Conservation (phyloP, 2,888 invertebrate genomes). For the Tachina grossa region DNA sequence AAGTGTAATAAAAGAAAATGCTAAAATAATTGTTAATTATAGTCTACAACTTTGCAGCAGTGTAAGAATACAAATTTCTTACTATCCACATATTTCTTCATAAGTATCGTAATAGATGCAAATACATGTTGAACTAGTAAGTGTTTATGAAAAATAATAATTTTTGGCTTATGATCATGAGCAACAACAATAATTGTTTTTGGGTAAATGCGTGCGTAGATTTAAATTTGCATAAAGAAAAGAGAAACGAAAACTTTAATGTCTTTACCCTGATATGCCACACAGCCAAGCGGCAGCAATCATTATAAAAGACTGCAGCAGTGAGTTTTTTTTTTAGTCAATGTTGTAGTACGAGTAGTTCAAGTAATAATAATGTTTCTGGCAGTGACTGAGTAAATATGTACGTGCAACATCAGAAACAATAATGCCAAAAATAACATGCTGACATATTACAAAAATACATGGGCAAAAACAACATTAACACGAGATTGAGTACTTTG, state of each 20-base stretch:
- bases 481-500: conserved; percentile 55
- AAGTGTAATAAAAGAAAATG: conserved; percentile 2
- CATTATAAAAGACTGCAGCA: conserved; percentile 31
- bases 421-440: conserved; percentile 18
- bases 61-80: background rate
- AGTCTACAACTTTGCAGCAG: background rate
- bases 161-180: conserved; percentile 12
- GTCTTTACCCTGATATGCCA: conserved; percentile 50
- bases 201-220: conserved; percentile 47
- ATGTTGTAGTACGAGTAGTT: background rate
- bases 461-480: conserved; percentile 28
- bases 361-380: conserved; percentile 31
- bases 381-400: conserved; percentile 53
- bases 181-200: conserved; percentile 56
- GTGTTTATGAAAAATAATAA: background rate
- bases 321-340: conserved; percentile 8
- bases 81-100: too few species aligned
- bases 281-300: conserved; percentile 43
- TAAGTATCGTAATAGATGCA: background rate
- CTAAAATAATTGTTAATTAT: conserved; percentile 17
- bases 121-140: background rate
- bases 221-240: conserved; percentile 8
- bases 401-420: conserved; percentile 62
- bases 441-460: background rate
- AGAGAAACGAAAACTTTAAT: conserved; percentile 20